Conservation (phyloP, 2,888 invertebrate genomes). For the Andrena hattorfiana region DNA sequence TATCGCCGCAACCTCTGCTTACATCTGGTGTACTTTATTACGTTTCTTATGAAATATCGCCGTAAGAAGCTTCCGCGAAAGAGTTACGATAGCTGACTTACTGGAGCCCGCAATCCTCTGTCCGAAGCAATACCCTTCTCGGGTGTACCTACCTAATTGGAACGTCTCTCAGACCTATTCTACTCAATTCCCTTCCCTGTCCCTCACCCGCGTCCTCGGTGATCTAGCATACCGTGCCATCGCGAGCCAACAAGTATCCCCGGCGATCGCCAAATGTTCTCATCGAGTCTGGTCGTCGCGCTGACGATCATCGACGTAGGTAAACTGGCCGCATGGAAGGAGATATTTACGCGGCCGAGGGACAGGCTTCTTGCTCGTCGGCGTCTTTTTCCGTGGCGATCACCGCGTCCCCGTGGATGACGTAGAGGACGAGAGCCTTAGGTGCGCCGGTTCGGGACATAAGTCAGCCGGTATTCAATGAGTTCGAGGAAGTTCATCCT, state of each 20-base stretch:
- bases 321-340: constrained; percentile 34
- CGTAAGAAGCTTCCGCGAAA: not conserved
- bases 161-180: no score
- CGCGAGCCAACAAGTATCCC: no score
- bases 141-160: no score
- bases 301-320: constrained; percentile 39
- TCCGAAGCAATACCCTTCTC: not conserved
- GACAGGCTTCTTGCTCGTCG: constrained; percentile 51
- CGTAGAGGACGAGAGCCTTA: constrained; percentile 41
- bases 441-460: constrained; percentile 67
- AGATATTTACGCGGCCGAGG: constrained; percentile 45
- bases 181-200: no score
- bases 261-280: not conserved
- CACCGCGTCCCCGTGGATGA: constrained; percentile 48
- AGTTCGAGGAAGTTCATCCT: constrained; percentile 77
- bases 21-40: not conserved
- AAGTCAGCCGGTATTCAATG: constrained; percentile 80
- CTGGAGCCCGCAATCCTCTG: not conserved
- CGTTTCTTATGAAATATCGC: constrained; percentile 1
- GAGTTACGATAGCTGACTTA: not conserved
- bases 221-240: no score
- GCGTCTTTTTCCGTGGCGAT: constrained; percentile 45
- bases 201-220: no score
- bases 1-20: not conserved
- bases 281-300: not conserved